Conservation (phyloP, 2,113 vertebrate species). For the Syngnathus typhle region DNA sequence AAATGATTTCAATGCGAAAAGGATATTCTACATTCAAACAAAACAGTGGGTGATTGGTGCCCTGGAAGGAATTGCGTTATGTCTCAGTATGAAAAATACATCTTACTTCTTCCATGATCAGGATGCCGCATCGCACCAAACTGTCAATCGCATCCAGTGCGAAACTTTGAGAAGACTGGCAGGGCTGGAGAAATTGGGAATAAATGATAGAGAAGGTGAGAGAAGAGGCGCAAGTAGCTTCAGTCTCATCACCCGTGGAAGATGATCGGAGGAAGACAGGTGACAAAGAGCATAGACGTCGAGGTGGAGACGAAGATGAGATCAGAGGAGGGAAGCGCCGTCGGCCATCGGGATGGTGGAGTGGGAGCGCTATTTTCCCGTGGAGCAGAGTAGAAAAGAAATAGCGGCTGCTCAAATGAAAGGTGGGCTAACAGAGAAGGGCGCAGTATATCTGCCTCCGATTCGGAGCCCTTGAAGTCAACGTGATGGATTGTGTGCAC, state of each 20-base stretch:
- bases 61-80: constrained; percentile 4
- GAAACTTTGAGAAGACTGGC: constrained; percentile 73
- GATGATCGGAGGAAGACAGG: constrained; percentile 27
- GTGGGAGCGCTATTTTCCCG: constrained; percentile 17
- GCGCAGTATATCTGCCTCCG: constrained; percentile 35
- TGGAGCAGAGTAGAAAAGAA: constrained; percentile 35
- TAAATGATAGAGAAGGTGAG: constrained; percentile 18
- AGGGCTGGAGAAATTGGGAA: constrained; percentile 71
- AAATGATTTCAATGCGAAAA: not conserved
- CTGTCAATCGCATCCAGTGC: constrained; percentile 82
- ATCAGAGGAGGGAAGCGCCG: constrained; percentile 38
- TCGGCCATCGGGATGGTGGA: constrained; percentile 14
- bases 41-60: not conserved
- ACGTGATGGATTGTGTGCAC: constrained; percentile 34
- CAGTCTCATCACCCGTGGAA: constrained; percentile 32
- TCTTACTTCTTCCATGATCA: constrained; percentile 84
- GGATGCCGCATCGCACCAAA: constrained; percentile 80
- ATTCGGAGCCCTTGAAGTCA: constrained; percentile 46
- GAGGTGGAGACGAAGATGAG: constrained; percentile 27
- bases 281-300: constrained; percentile 39
- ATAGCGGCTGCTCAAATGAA: constrained; percentile 39
- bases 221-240: constrained; percentile 19
- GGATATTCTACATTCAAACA: not conserved
- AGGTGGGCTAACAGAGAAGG: constrained; percentile 37
- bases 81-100: not conserved